phyloP scores from a whole-genome alignment of 2,113 vertebrate species.

The Misgurnus mizolepis region DNA sequence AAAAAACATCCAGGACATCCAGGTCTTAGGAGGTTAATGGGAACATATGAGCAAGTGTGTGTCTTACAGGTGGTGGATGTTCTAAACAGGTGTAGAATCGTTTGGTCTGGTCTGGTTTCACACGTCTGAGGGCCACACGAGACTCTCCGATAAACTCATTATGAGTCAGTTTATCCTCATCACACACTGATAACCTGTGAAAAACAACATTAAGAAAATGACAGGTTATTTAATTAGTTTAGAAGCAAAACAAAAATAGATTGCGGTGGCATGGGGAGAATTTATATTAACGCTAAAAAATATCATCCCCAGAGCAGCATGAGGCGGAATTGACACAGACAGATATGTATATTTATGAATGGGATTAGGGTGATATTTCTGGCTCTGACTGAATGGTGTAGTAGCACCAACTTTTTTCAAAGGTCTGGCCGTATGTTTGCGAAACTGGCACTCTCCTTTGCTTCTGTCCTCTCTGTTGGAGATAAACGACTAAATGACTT shows the following conservation, averaged over 20 bases:
- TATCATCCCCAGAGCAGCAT: constrained; percentile 1
- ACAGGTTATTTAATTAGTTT: constrained; percentile 23
- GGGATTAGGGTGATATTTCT: constrained; percentile 48
- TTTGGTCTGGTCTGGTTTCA: constrained; percentile 81
- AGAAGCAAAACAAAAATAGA: not conserved
- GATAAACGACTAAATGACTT: constrained; percentile 49
- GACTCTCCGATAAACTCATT: constrained; percentile 89
- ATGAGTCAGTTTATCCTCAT: constrained; percentile 88
- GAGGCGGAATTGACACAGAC: constrained; percentile 31
- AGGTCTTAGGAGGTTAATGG: too few relatives aligned
- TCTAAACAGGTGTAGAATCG: constrained; percentile 87
- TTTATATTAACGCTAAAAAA: constrained; percentile 18
- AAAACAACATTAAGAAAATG: constrained; percentile 14
- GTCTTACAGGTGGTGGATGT: constrained; percentile 77
- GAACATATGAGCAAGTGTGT: not conserved
- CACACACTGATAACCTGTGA: constrained; percentile 84
- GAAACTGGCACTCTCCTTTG: not conserved
- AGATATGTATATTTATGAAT: constrained; percentile 54
- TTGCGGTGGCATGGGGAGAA: not conserved
- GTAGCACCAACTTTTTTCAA: constrained; percentile 34
- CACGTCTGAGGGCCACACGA: constrained; percentile 79
- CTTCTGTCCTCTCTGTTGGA: constrained; percentile 21
- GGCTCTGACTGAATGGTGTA: constrained; percentile 34
- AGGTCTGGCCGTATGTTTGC: constrained; percentile 29
- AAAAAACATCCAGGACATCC: too few relatives aligned